Conservation (phyloP, 2,888 invertebrate genomes). For the Trichogramma dendrolimi region DNA sequence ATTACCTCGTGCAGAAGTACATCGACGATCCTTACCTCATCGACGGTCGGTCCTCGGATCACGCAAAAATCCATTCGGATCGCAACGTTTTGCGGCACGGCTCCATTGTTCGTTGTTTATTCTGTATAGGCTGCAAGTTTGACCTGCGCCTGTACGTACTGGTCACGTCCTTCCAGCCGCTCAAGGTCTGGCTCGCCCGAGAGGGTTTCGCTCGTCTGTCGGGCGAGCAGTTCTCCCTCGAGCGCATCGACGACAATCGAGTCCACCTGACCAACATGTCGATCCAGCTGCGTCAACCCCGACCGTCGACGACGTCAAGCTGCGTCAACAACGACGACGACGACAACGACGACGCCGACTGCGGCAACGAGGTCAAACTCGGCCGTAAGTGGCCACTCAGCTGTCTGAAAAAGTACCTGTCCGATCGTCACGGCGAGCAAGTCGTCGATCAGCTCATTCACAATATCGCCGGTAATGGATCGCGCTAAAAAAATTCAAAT, state of each 20-base stretch:
- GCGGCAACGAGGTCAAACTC: constrained; percentile 35
- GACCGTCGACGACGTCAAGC: constrained; percentile 50
- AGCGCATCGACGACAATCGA: constrained; percentile 58
- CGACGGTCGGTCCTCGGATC: constrained; percentile 50
- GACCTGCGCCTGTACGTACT: constrained; percentile 62
- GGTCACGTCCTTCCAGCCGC: constrained; percentile 54
- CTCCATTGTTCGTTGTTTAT: not conserved
- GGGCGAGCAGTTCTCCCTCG: constrained; percentile 57
- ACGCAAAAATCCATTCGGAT: not conserved
- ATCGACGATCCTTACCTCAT: constrained; percentile 60
- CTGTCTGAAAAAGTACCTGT: constrained; percentile 56
- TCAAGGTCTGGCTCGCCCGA: constrained; percentile 58
- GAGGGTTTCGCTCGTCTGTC: constrained; percentile 63
- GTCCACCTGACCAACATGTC: constrained; percentile 60
- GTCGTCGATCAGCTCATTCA: constrained; percentile 53
- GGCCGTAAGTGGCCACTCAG: constrained; percentile 60
- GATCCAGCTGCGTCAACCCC: constrained; percentile 51
- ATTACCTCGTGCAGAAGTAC: constrained; percentile 60
- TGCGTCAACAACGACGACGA: not conserved
- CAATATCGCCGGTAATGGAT: constrained; percentile 49
- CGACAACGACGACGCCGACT: constrained; percentile 14
- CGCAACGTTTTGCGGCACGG: not conserved
- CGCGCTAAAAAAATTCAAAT: too few relatives aligned
- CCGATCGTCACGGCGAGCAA: constrained; percentile 55
- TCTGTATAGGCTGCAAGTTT: constrained; percentile 58